Evolutionary conservation across 2,888 invertebrate species (phyloP), one percentile per base, ranked within the genome.

Genomic region (Lissonota sp.): DNA sequence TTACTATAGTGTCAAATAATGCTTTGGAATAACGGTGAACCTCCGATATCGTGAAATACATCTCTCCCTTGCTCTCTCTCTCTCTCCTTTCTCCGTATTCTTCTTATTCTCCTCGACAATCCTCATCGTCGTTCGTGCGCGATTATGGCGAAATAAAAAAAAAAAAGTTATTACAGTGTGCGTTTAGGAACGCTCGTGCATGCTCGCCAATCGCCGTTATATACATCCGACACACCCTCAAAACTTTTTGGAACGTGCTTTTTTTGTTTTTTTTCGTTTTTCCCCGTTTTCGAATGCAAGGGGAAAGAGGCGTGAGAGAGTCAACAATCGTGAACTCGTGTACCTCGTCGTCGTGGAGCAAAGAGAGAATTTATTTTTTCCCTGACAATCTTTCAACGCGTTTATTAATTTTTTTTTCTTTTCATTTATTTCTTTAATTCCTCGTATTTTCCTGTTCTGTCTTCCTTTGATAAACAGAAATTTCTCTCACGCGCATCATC

Each of bases 201-300:
- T 81, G 79, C 73, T 83, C 84, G 84, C 88, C 88, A 88, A 89
- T 88, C 85, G 76, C 78, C 66, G 83, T 79, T 86, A 26, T 86
- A 79, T 87, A 26, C 86, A 79, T 87, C 86, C 86, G 92, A 92
- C 92, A 92, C 92, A 91, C 92, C 92, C 92, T 91, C 89, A 87
- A 90, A 91, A 91, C 26, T 26, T 26, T 26, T 26, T 26, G 26
- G 26, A 26, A 26, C 26, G 26, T 26, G 26, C 26, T 26, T 26
- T 26, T 26, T 26, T 26, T 90, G 89, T 90, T 88, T 86, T 86
- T 12, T 90, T 89, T 90, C 89, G 85, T 88, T 87, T 85, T 85
- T 83, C 83, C 83, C 83, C 87, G 87, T 83, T 84, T 84, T 84
- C 87, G 87, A 87, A 87, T 86, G 85, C 87, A 83, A 87, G 87